phyloP scores from a whole-genome alignment of 2,797 vertebrate genomes.

The Girardinus metallicus region DNA sequence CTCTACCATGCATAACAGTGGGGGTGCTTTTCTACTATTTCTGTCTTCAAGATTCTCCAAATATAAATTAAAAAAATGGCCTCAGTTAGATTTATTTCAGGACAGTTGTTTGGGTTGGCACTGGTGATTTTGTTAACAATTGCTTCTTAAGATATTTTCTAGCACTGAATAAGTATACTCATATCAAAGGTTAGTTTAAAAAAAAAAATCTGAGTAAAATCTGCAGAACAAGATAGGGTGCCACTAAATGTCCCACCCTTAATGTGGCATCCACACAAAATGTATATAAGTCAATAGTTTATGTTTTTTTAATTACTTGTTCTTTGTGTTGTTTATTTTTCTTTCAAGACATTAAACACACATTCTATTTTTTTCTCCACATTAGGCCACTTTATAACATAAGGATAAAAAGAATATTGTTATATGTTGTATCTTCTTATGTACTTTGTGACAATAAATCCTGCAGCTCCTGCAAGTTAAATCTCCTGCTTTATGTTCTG shows the following conservation, averaged over 20 bases:
- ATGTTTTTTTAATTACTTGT: neutral
- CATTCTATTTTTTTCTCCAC: constrained; percentile 20
- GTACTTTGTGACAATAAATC: constrained; percentile 1
- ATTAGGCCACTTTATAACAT: constrained; percentile 41
- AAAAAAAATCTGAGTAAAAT: neutral
- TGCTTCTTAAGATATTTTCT: neutral
- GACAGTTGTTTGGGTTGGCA: neutral
- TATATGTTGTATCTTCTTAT: constrained; percentile 36
- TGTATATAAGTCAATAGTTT: constrained; percentile 51
- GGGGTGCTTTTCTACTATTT: neutral
- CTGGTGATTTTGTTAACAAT: neutral
- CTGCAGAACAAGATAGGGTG: neutral
- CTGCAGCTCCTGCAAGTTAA: constrained; percentile 1
- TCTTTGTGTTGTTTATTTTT: constrained; percentile 14
- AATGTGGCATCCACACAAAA: constrained; percentile 8
- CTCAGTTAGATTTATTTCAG: neutral
- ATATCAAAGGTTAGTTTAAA: neutral
- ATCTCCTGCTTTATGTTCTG: neutral
- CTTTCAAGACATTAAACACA: constrained; percentile 30
- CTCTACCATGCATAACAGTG: neutral
- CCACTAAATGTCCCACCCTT: neutral
- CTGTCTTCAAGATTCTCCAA: neutral
- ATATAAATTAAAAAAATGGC: neutral
- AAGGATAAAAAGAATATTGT: constrained; percentile 53
- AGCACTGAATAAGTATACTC: neutral